Conservation (phyloP, 2,113 vertebrate species). For the Puffinus mauretanicus region DNA sequence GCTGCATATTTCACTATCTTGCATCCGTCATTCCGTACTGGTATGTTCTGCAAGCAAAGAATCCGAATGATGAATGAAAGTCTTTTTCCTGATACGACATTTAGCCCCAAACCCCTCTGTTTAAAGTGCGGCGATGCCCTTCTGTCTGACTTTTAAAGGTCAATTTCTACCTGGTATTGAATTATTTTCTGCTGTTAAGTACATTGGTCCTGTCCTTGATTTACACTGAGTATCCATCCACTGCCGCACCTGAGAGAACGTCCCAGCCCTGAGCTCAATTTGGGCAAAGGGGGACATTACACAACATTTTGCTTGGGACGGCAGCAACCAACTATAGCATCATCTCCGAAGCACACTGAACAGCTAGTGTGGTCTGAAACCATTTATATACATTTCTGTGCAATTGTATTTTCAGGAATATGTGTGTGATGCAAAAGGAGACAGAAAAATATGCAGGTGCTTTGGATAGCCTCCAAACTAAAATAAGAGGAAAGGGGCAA, state of each 20-base stretch:
- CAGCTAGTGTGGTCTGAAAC: not conserved
- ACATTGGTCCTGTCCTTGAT: not conserved
- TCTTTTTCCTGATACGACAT: not conserved
- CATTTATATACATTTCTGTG: not conserved
- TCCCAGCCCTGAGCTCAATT: not conserved
- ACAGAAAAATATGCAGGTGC: not conserved
- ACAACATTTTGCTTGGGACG: not conserved
- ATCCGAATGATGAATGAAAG: not conserved
- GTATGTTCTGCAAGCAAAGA: not conserved
- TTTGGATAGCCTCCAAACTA: slow-evolving; percentile 5
- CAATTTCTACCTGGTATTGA: not conserved
- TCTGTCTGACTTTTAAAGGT: slow-evolving; percentile 36
- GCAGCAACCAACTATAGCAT: not conserved
- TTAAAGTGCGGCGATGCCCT: not conserved
- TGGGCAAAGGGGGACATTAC: not conserved
- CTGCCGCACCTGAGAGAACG: not conserved
- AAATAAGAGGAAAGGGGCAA: not conserved
- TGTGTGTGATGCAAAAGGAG: not conserved
- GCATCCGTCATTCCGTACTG: not conserved
- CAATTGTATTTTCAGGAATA: not conserved
- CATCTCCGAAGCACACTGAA: not conserved
- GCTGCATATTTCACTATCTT: not conserved
- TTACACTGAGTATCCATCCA: not conserved
- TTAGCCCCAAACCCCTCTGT: not conserved
- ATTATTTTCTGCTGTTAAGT: not conserved